Base-by-base conservation (phyloP, 2,888 invertebrate species). In the Therioaphis trifolii region DNA sequence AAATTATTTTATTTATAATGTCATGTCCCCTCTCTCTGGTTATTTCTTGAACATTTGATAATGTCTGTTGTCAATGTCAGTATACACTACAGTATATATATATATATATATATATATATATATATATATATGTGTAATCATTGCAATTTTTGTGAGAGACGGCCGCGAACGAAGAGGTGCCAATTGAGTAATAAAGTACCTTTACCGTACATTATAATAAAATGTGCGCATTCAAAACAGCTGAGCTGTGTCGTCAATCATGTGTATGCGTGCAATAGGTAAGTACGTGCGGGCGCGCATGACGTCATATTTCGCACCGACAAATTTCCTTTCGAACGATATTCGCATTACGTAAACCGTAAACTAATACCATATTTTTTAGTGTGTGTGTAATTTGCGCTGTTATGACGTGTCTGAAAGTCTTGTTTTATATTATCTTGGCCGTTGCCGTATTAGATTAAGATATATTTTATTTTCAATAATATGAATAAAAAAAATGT, bases 221-320 rank as follows among this genome's bases (percentile, higher is more conserved):
- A 2, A 18, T 55, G 9, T 21, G 55, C 9, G 21, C 21, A 21
- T n/a, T 18, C 52, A n/a, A 15, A 75, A 58, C 75, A 58, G 75
- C 75, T 75, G 75, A 75, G 29, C 11, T 15, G 24, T 75, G 58
- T 58, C 58, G 58, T 55, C 35, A 24, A 58, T 43, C 58, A 75
- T 43, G 24, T 18, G n/a, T n/a, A n/a, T n/a, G 58, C 24, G 58
- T 4, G 75, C 12, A 21, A 1, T 55, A 21, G 55, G n/a, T 55
- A n/a, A 11, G 4, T n/a, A 24, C 7, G n/a, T 24, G 40, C 55
- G 18, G 0, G 12, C n/a, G n/a, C 12, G 12, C 14, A 29, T 61
- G 75, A 58, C 75, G 75, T 75, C 75, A 75, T 58, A 43, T 52
- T 58, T 49, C 21, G 3, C 15, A 24, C 43, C 40, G 24, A 27